These are phyloP conservation scores for Paedocypris sp. DNA, from an alignment of 2,113 vertebrate genomes.

Conservation along the genomic window DNA sequence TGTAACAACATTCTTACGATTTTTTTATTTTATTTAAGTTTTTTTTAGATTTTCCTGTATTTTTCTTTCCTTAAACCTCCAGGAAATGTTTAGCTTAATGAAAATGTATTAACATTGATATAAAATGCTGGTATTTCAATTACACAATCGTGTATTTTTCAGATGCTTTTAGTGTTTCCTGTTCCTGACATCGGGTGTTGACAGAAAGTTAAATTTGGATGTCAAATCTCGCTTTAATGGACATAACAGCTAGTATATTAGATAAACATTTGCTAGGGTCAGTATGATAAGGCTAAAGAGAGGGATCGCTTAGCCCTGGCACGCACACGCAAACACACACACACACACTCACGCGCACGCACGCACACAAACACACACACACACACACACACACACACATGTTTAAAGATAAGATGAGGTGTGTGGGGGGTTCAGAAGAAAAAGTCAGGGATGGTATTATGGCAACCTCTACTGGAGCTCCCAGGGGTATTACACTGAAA, in stretches of 20 bases:
- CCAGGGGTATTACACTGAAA: slow-evolving; percentile 56
- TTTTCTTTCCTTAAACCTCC: too few relatives aligned
- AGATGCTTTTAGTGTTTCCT: too few relatives aligned
- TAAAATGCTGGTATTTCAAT: too few relatives aligned
- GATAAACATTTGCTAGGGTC: slow-evolving; percentile 25
- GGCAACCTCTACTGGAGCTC: slow-evolving; percentile 67
- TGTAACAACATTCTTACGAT: too few relatives aligned
- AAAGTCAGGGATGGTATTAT: slow-evolving; percentile 53
- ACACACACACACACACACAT: slow-evolving; percentile 21
- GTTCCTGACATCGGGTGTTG: too few relatives aligned
- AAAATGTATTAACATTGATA: too few relatives aligned
- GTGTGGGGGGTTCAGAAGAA: background rate
- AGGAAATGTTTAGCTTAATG: too few relatives aligned
- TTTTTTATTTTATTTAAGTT: too few relatives aligned
- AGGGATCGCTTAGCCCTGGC: background rate
- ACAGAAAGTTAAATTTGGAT: too few relatives aligned
- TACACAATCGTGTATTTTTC: too few relatives aligned
- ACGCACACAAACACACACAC: background rate
- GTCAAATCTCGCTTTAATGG: too few relatives aligned
- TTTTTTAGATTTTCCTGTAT: too few relatives aligned
- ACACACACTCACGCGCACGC: background rate
- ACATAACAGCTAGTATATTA: slow-evolving; percentile 39
- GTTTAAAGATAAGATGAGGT: slow-evolving; percentile 18
- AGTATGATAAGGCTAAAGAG: background rate
- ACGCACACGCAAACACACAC: slow-evolving; percentile 12